phyloP scores from a whole-genome alignment of 37 sponge, comb jelly and placozoan genomes.

The Oscarella lobularis region DNA sequence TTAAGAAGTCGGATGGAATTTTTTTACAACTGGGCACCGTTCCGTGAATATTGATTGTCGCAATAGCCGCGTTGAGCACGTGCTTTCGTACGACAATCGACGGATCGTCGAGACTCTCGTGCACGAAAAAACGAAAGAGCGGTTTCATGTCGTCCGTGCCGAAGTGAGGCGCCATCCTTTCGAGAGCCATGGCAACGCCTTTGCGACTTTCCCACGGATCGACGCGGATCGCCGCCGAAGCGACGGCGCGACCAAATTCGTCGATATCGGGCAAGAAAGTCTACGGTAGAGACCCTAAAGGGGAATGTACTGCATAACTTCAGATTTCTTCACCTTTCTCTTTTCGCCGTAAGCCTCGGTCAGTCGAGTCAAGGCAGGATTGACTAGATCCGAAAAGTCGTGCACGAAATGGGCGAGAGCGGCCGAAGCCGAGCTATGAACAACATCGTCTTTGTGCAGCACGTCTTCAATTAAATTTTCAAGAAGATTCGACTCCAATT shows the following conservation, averaged over 20 bases:
- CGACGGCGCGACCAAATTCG: constrained; percentile 17
- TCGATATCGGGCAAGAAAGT: neutral
- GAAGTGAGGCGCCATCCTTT: constrained; percentile 28
- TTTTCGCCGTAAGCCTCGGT: constrained; percentile 18
- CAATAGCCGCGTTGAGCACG: constrained; percentile 54
- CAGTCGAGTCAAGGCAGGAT: constrained; percentile 14
- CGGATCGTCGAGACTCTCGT: constrained; percentile 49
- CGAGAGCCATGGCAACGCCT: constrained; percentile 75
- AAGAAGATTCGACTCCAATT: neutral
- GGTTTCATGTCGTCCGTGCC: constrained; percentile 10
- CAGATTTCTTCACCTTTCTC: constrained; percentile 7
- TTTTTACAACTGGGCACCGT: constrained; percentile 19
- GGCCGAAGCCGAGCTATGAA: constrained; percentile 28
- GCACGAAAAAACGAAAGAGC: constrained; percentile 56
- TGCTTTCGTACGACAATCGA: constrained; percentile 32
- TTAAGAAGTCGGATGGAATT: too few species aligned
- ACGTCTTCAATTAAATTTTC: neutral
- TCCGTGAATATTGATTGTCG: constrained; percentile 61
- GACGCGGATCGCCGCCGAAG: too few species aligned
- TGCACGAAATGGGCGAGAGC: constrained; percentile 35
- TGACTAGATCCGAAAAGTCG: neutral
- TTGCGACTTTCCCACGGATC: constrained; percentile 71
- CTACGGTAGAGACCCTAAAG: too few species aligned
- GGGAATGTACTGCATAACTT: neutral
- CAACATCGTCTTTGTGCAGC: neutral